Base-by-base conservation (phyloP, 2,888 invertebrate species). In the Scaptomyza reducta region DNA sequence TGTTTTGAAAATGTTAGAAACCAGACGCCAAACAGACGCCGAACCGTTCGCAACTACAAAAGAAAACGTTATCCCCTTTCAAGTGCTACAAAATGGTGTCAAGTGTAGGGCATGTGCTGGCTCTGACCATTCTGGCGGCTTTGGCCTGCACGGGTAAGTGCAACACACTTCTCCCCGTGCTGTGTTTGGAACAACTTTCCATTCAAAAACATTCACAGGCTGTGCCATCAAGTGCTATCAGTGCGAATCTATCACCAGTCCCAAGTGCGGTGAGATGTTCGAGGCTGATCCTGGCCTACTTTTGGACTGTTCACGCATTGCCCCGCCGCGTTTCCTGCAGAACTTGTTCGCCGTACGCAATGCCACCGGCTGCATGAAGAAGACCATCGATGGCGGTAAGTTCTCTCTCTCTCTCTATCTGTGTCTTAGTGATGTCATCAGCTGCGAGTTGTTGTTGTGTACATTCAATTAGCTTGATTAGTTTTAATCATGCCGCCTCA, bases 351-450 rank as follows among this genome's bases (percentile, higher is more conserved):
- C 76, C 5, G 66, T 75, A 13, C 85, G 79, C 49, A 91, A 90
- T 74, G 91, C 91, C 63, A 91, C 91, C 22, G 91, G 91, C 50
- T 91, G 91, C 84, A 88, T 91, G 89, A 90, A 87, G 80, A 89
- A 90, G 77, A 76, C 68, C 46, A 67, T 91, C 47, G 89, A 89
- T 11, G 70, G 74, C 54, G 64, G 91, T 91, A 85, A 91, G 91
- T 89, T 9, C 1, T 10, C 6, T 3, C 11, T 2, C 27, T 60
- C 16, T 35, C 1, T 10, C 7, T 1, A 4, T 7, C 27, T n/a
- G n/a, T 11, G 13, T 9, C 2, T 3, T 31, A 38, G 22, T 77
- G 68, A 79, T 70, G 65, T 75, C 72, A 84, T 72, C 6, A 10
- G 11, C n/a, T 13, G 9, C n/a, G 42, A 9, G 35, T 6, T 38